Evolutionary conservation across 2,888 invertebrate genomes (phyloP).

Genomic region (Eretmocerus hayati): DNA sequence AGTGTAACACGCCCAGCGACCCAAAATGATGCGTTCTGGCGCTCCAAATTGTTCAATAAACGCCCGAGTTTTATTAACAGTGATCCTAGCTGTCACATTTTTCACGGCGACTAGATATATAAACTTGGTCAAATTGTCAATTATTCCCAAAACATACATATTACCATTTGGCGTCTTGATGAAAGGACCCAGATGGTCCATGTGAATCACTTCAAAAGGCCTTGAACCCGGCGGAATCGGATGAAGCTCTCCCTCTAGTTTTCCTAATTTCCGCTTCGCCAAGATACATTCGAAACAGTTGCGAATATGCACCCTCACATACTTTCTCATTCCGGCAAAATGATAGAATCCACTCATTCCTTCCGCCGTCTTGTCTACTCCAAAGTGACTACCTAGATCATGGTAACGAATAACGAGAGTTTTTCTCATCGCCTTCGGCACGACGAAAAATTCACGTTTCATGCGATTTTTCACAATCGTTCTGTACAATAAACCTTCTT

Average conservation of each 20-base stretch:
- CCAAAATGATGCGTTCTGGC: too few species aligned
- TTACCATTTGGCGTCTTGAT: conserved; percentile 10
- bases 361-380: conserved; percentile 8
- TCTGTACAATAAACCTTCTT: conserved; percentile 17
- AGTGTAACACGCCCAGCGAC: too few species aligned
- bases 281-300: too few species aligned
- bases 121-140: conserved; percentile 25
- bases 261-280: too few species aligned
- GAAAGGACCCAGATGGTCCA: too few species aligned
- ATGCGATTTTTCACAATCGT: too few species aligned
- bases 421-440: too few species aligned
- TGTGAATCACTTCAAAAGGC: too few species aligned
- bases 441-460: too few species aligned
- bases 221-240: too few species aligned
- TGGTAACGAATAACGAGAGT: conserved; percentile 9
- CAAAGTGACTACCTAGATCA: conserved; percentile 13
- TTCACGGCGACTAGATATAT: conserved; percentile 20
- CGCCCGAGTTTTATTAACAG: conserved; percentile 10
- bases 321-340: conserved; percentile 13
- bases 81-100: conserved; percentile 8
- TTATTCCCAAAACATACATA: conserved; percentile 20
- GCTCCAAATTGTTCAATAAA: conserved; percentile 21
- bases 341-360: conserved; percentile 11
- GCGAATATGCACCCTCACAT: conserved; percentile 14
- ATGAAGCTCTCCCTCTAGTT: too few species aligned